Conservation (phyloP, 2,888 invertebrate species). For the Dioctria linearis region DNA sequence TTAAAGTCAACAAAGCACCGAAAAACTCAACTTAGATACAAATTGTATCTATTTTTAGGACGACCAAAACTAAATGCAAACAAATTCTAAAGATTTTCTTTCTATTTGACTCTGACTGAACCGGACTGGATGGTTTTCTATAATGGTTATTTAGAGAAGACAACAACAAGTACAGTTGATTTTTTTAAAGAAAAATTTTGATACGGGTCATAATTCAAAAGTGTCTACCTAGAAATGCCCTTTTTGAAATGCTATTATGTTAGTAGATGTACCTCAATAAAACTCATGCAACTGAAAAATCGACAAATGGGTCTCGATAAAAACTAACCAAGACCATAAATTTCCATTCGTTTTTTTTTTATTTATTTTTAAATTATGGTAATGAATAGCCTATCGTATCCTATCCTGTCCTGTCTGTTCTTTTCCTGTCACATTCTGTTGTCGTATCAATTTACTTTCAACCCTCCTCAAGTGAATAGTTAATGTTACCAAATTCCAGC, state of each 20-base stretch:
- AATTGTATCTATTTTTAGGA: conserved; percentile 26
- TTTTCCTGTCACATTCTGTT: conserved; percentile 14
- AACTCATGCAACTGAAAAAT: no score
- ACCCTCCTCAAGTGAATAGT: not conserved
- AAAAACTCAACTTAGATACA: no score
- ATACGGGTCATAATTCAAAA: conserved; percentile 19
- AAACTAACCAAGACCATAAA: conserved; percentile 16
- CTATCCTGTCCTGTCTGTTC: not conserved
- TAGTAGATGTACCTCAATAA: not conserved
- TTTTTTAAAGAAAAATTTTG: no score
- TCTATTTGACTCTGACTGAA: no score
- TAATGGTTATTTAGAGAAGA: no score
- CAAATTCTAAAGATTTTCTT: conserved; percentile 22
- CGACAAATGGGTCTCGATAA: not conserved
- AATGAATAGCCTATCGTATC: conserved; percentile 44
- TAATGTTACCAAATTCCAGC: conserved; percentile 17
- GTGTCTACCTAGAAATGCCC: no score
- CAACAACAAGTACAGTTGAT: no score
- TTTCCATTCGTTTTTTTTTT: conserved; percentile 1
- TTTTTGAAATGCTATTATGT: conserved; percentile 4
- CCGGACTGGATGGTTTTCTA: no score
- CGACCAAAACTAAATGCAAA: conserved; percentile 18
- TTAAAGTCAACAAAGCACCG: not conserved
- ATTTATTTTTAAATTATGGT: conserved; percentile 31
- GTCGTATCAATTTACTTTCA: conserved; percentile 36